Evolutionary conservation across 2,888 invertebrate genomes (phyloP).

Genomic region (Sericinus montela): DNA sequence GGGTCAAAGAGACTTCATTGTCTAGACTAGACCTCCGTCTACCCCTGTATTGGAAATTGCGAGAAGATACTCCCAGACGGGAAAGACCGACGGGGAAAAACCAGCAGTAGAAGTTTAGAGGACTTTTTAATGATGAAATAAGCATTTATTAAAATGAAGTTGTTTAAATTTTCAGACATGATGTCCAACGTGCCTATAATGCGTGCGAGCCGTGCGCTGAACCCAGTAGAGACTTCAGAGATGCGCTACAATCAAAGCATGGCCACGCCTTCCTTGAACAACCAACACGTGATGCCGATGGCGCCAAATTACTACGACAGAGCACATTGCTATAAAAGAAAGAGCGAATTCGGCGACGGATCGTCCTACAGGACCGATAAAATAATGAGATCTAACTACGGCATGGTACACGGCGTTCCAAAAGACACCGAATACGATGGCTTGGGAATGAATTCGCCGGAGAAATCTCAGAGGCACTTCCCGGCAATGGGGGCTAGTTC

Average conservation of each 20-base stretch:
- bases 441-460: constrained; percentile 41
- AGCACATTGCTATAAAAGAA: constrained; percentile 56
- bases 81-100: no score
- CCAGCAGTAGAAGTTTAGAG: no score
- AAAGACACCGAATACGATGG: constrained; percentile 52
- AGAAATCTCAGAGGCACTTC: constrained; percentile 54
- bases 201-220: constrained; percentile 54
- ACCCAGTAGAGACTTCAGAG: constrained; percentile 62
- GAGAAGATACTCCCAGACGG: no score
- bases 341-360: constrained; percentile 62
- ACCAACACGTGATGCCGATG: constrained; percentile 53
- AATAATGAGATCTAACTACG: constrained; percentile 62
- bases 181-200: constrained; percentile 58
- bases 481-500: constrained; percentile 50
- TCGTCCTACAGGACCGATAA: constrained; percentile 62
- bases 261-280: constrained; percentile 37
- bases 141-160: background rate
- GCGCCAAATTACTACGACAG: constrained; percentile 62
- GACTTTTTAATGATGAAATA: no score
- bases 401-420: constrained; percentile 50
- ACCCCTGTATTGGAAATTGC: no score
- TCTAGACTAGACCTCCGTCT: no score
- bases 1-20: no score
- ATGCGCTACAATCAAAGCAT: constrained; percentile 58
- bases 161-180: constrained; percentile 46